Percentiles rank a stretch among this genome's conserved stretches.
Conservation (phyloP, 2,113 vertebrate genomes). For the Crotalus tigris region DNA sequence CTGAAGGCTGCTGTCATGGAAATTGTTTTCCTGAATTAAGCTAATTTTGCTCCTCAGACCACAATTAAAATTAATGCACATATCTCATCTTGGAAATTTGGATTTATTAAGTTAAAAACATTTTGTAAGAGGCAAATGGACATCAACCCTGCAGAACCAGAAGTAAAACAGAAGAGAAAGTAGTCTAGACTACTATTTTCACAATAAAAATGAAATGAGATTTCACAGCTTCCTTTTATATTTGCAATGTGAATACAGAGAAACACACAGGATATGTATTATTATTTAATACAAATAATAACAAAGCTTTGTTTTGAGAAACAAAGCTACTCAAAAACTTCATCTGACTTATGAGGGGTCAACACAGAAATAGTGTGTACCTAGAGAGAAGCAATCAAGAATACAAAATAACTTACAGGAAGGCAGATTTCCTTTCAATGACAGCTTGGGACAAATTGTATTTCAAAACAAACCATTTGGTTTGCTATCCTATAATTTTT, state of each 20-base stretch:
- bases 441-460: neutral
- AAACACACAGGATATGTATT: neutral
- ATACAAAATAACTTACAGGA: neutral
- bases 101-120: neutral
- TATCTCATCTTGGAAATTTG: neutral
- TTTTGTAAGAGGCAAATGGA: neutral
- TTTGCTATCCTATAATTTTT: neutral
- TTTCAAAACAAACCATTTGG: neutral
- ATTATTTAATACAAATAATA: neutral
- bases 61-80: neutral
- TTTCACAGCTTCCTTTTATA: too few relatives aligned
- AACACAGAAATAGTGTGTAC: neutral
- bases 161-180: neutral
- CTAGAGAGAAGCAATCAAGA: neutral
- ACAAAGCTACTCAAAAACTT: neutral
- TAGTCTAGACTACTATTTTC: neutral
- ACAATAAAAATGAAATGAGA: neutral
- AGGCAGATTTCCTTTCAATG: neutral
- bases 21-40: conserved; percentile 3
- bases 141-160: neutral
- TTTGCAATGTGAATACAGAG: neutral
- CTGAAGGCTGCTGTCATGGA: neutral
- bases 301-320: too few relatives aligned
- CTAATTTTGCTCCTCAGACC: neutral
- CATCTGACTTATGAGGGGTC: neutral